Base-by-base conservation (phyloP, 2,113 vertebrate species). In the Aspidoscelis tigris region DNA sequence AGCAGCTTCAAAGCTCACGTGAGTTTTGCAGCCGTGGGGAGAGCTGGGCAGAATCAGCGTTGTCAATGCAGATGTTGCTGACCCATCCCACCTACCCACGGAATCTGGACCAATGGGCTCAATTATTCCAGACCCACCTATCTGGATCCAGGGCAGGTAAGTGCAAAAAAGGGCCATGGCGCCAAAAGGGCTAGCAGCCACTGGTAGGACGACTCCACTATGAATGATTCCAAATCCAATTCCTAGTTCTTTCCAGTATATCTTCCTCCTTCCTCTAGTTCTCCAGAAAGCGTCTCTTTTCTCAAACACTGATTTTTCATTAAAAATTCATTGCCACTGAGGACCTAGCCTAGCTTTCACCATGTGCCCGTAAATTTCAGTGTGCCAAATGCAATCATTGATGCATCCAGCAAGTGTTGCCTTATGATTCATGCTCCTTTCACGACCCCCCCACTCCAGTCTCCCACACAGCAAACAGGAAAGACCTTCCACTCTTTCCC, bases 401-500 rank as follows among this genome's bases (percentile, higher is more conserved):
- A 77, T 84, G 75, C 84, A 82, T 55, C 70, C 72, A 64, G 74
- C 81, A 79, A 77, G 33, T 39, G 87, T 5, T 47, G 22, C 0
- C 69, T 84, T 0, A 0, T 53, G 12, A 6, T 75, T 84, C 44
- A 66, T 73, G 5, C n/a, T 6, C 2, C 22, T 78, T 58, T 7
- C 44, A 76, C 14, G 76, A 77, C 6, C 11, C 1, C n/a, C 20
- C 4, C 64, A 5, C 47, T 53, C 73, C 22, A 0, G 21, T 16
- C 33, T 71, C 41, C 66, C 66, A 58, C 47, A 53, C 78, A 22
- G 68, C 0, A 66, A 44, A 66, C 71, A 73, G 86, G 85, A 82
- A 85, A 77, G 58, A 53, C 9, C 39, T n/a, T 41, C 70, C 80
- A 82, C 53, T 77, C 84, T 85, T 44, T 74, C 82, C 76, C 78